Base-by-base conservation (phyloP, 2,113 vertebrate genomes). In the Oreochromis niloticus region DNA sequence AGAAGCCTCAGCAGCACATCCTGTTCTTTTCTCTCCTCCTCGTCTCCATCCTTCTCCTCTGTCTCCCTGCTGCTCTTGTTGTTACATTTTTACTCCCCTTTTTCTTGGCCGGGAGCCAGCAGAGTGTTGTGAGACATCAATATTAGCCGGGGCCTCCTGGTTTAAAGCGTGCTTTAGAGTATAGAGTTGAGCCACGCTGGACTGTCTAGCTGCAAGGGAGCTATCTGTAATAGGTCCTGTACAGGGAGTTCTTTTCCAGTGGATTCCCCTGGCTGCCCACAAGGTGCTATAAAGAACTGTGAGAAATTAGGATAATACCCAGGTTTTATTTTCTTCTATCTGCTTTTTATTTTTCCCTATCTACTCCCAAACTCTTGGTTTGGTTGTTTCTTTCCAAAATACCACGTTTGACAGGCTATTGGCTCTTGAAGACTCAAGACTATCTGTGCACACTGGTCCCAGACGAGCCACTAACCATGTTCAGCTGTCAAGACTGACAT, bases 11-110 rank as follows among this genome's bases (percentile, higher is more conserved):
- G 46, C 46, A 52, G 73, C 61, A 52, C 48, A 10, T 66, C 59
- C 91, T 86, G 94, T 95, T 84, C 91, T 93, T 95, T 85, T 93
- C 91, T 66, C 59, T 85, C 95, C 95, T 83, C 91, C 93, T 94
- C 86, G 10, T 66, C 34, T 94, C 91, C 34, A 39, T 68, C 43
- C 41, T 50, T 54, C 30, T 79, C 6, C 55, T 13, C 71, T 52
- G 59, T 85, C 52, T 56, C 79, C 52, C 36, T 80, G 80, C 43
- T 79, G 81, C 73, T 46, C 68, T 75, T 61, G 48, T 56, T 82
- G 48, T 84, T 80, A 80, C 80, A 50, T 80, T 80, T 83, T 83
- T 55, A 30, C 83, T 91, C 84, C 88, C 73, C 32, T 87, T 66
- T 83, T 83, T 84, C 48, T 66, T 91, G 90, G 90, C 88, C 16